phyloP scores from a whole-genome alignment of 2,113 vertebrate genomes.

The Plestiodon gilberti region DNA sequence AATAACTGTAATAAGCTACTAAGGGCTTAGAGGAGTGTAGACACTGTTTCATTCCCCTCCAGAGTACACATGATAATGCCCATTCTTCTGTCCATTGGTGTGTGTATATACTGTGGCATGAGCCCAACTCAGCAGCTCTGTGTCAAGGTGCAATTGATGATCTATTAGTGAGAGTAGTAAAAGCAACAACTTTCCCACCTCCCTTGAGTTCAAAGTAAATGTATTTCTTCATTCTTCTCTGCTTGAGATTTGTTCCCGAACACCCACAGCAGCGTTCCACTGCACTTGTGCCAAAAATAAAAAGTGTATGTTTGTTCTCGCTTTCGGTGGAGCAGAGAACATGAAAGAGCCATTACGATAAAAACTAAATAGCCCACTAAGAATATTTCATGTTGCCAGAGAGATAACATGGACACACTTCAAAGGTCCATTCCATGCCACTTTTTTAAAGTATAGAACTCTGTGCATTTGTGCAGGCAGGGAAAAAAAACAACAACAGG shows the following conservation, averaged over 20 bases:
- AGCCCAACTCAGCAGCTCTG: conserved; percentile 9
- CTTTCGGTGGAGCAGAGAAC: conserved; percentile 7
- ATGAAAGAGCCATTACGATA: conserved; percentile 29
- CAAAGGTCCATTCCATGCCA: not conserved
- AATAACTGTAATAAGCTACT: not conserved
- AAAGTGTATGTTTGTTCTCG: not conserved
- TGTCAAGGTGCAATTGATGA: conserved; percentile 4
- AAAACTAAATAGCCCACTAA: not conserved
- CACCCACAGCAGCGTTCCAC: not conserved
- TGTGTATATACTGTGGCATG: not conserved
- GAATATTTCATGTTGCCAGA: not conserved
- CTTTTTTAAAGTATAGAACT: not conserved
- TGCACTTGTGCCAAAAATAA: not conserved
- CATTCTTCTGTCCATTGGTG: conserved; percentile 18
- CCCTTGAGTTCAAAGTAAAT: conserved; percentile 12
- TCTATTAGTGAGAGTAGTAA: conserved; percentile 36
- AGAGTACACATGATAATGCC: conserved; percentile 24
- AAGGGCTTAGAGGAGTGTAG: not conserved
- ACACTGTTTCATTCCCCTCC: not conserved
- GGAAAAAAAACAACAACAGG: conserved; percentile 1
- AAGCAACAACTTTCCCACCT: not conserved
- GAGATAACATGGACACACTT: conserved; percentile 15
- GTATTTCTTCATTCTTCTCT: conserved; percentile 10
- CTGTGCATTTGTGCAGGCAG: not conserved
- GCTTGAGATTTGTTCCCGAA: not conserved